Evolutionary conservation across 2,888 invertebrate genomes (phyloP).

Genomic region (Nesidiocoris tenuis): DNA sequence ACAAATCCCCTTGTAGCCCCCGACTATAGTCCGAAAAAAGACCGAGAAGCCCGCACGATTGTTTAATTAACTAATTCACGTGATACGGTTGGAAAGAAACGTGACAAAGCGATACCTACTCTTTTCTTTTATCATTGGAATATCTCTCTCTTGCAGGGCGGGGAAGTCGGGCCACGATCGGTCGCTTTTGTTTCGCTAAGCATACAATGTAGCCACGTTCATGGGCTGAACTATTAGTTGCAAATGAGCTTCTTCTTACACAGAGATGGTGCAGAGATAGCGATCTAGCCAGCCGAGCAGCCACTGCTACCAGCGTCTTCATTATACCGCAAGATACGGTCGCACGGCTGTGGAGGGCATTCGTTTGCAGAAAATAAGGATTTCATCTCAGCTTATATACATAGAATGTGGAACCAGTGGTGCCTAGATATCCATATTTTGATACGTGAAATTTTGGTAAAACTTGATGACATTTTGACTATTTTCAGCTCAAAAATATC

Average conservation of each 20-base stretch:
- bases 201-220: constrained; percentile 33
- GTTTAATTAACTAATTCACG: constrained; percentile 40
- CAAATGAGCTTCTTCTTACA: constrained; percentile 41
- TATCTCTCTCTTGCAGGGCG: not conserved
- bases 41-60: constrained; percentile 10
- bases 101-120: constrained; percentile 26
- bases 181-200: not conserved
- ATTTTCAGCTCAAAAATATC: too few relatives aligned
- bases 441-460: too few relatives aligned
- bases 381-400: too few relatives aligned
- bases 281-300: constrained; percentile 5
- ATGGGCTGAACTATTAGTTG: constrained; percentile 31
- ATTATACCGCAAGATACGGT: constrained; percentile 32
- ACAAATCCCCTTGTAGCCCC: constrained; percentile 6
- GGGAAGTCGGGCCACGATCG: not conserved
- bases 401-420: too few relatives aligned
- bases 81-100: constrained; percentile 20
- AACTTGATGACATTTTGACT: too few relatives aligned
- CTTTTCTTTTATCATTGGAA: constrained; percentile 22
- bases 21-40: not conserved
- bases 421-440: too few relatives aligned
- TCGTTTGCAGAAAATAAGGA: too few relatives aligned
- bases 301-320: constrained; percentile 24
- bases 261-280: constrained; percentile 19
- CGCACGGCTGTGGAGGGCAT: too few relatives aligned